These are phyloP conservation scores for Dryadula phaetusa DNA, from an alignment of 2,888 invertebrate species.

Conservation along the genomic window DNA sequence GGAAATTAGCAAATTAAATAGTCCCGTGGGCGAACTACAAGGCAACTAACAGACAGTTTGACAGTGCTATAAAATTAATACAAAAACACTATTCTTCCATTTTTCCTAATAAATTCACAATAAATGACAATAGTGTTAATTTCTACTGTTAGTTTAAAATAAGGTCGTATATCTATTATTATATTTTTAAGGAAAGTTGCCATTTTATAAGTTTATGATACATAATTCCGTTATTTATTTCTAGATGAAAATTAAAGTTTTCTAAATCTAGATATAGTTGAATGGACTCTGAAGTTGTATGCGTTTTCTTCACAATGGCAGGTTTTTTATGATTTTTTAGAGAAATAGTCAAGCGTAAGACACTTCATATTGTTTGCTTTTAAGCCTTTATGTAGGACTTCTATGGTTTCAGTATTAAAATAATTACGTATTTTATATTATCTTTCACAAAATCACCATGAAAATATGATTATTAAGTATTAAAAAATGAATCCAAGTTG, in stretches of 20 bases:
- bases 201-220: constrained; percentile 4
- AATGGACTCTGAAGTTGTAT: not conserved
- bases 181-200: not conserved
- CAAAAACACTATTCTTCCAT: constrained; percentile 49
- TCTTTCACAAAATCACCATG: not conserved
- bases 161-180: not conserved
- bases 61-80: constrained; percentile 61
- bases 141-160: constrained; percentile 23
- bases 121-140: constrained; percentile 21
- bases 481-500: not conserved
- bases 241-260: too few species aligned
- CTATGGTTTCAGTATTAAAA: too few species aligned
- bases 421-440: not conserved
- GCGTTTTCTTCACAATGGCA: not conserved
- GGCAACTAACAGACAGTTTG: constrained; percentile 65
- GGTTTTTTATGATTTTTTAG: not conserved
- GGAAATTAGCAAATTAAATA: constrained; percentile 51
- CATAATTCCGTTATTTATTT: not conserved
- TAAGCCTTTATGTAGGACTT: too few species aligned
- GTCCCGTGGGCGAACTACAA: constrained; percentile 58
- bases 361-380: too few species aligned
- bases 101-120: constrained; percentile 40
- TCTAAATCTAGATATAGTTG: too few species aligned
- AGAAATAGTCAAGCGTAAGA: not conserved
- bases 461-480: not conserved